phyloP scores from a whole-genome alignment of 2,113 vertebrate species.

The Zootoca vivipara region DNA sequence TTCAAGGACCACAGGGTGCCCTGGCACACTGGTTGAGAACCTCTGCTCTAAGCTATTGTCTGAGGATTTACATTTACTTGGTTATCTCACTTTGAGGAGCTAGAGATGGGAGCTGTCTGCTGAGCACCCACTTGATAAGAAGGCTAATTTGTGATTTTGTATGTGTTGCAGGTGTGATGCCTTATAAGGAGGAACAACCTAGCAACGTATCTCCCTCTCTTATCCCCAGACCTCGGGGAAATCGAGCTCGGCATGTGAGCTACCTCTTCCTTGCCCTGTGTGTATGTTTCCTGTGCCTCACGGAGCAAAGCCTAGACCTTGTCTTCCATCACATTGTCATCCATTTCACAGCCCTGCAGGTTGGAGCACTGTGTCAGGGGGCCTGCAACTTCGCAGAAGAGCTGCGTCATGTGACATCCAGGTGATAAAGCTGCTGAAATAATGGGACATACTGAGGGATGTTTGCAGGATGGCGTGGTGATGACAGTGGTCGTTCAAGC shows the following conservation, averaged over 20 bases:
- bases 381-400: constrained; percentile 51
- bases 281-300: constrained; percentile 8
- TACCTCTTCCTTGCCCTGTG: constrained; percentile 19
- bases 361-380: constrained; percentile 39
- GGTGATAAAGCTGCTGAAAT: constrained; percentile 40
- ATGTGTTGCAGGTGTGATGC: constrained; percentile 7
- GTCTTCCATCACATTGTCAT: not conserved
- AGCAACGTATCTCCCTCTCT: constrained; percentile 1
- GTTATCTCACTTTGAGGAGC: not conserved
- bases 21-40: too few species aligned
- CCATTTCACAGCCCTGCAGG: constrained; percentile 32
- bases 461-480: not conserved
- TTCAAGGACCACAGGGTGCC: too few species aligned
- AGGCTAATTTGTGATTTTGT: not conserved
- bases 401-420: constrained; percentile 51
- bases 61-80: not conserved
- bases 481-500: not conserved
- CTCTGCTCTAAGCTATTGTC: not conserved
- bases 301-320: not conserved
- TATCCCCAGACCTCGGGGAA: constrained; percentile 53
- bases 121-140: not conserved
- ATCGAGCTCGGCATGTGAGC: constrained; percentile 16
- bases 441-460: not conserved
- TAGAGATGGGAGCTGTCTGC: not conserved
- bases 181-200: not conserved